These are phyloP conservation scores for Pseudomyrmex concolor DNA, from an alignment of 1,140 invertebrate genomes.

Conservation along the genomic window DNA sequence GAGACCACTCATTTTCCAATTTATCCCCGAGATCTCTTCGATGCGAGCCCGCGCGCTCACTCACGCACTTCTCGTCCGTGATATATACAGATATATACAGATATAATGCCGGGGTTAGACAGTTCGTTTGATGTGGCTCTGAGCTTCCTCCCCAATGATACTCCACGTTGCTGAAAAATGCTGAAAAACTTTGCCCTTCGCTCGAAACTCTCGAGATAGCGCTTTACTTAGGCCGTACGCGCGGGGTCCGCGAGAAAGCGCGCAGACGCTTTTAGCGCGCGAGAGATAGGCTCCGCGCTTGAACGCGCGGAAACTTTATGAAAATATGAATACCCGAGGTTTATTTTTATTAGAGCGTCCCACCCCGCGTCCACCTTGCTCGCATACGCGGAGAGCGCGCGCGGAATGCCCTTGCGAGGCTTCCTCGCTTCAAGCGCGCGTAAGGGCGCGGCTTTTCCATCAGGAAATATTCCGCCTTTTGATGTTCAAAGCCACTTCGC, in stretches of 20 bases:
- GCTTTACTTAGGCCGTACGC: slow-evolving; percentile 51
- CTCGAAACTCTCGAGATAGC: slow-evolving; percentile 33
- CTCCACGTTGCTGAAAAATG: slow-evolving; percentile 64
- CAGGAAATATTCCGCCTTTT: slow-evolving; percentile 76
- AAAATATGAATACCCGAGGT: slow-evolving; percentile 76
- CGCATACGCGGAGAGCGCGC: slow-evolving; percentile 62
- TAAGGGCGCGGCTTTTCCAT: slow-evolving; percentile 69
- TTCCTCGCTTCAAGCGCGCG: slow-evolving; percentile 12
- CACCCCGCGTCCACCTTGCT: neutral
- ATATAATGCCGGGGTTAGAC: slow-evolving; percentile 54
- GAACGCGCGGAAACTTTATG: slow-evolving; percentile 70
- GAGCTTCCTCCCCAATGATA: slow-evolving; percentile 14
- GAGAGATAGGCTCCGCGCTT: neutral
- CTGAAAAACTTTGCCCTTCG: slow-evolving; percentile 63
- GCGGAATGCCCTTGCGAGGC: slow-evolving; percentile 49
- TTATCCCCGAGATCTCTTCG: slow-evolving; percentile 45
- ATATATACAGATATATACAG: slow-evolving; percentile 28
- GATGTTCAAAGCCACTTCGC: slow-evolving; percentile 76
- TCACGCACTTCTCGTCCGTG: slow-evolving; percentile 36
- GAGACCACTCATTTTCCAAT: slow-evolving; percentile 42
- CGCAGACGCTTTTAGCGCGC: slow-evolving; percentile 71
- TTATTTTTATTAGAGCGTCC: slow-evolving; percentile 75
- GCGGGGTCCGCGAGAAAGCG: slow-evolving; percentile 37
- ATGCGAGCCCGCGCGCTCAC: slow-evolving; percentile 12
- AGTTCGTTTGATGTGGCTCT: slow-evolving; percentile 71